Base-by-base conservation (phyloP, 2,888 invertebrate species). In the Dysmachus trigonus region DNA sequence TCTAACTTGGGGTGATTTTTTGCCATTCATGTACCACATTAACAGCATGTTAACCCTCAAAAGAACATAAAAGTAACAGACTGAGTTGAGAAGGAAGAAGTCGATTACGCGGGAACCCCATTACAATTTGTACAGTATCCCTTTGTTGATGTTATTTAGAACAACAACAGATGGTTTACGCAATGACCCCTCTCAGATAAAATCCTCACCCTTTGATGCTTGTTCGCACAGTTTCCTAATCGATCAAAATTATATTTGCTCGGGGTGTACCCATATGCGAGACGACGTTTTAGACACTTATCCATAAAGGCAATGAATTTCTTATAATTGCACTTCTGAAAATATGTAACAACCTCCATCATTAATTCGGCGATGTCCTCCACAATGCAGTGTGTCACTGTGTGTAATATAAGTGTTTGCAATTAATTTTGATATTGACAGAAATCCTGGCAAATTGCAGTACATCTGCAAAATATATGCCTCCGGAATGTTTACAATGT, bases 31-130 rank as follows among this genome's bases (percentile, higher is more conserved):
- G 90, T 89, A 90, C 88, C 88, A 89, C 89, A 89, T 89, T 89
- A 89, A 90, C 91, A 91, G 91, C 91, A 91, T 91, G 91, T 90
- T 91, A 91, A 90, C 91, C 90, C 90, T 89, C 90, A 89, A 87
- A 87, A 87, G 86, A 86, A 86, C 86, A 86, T 87, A 87, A 87
- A 87, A 87, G 85, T 82, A 87, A 86, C 86, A 86, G 83, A 86
- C 73, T 83, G 38, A 81, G 35, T 31, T 30, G 51, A 86, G 86
- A 86, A 79, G 74, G 87, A 82, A 84, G 77, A 91, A 91, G 92
- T 91, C 91, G 91, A 92, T 92, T 91, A 91, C 91, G 92, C 91
- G 91, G 90, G 90, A 91, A 91, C 92, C 92, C 92, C 91, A 90
- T 90, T 90, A 91, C 91, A 92, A 92, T 92, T 92, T 92, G 91